Percentiles rank a stretch among this genome's conserved stretches.
These are phyloP conservation scores for Acanthornis magna DNA, from an alignment of 2,797 vertebrate species.

Conservation along the genomic window DNA sequence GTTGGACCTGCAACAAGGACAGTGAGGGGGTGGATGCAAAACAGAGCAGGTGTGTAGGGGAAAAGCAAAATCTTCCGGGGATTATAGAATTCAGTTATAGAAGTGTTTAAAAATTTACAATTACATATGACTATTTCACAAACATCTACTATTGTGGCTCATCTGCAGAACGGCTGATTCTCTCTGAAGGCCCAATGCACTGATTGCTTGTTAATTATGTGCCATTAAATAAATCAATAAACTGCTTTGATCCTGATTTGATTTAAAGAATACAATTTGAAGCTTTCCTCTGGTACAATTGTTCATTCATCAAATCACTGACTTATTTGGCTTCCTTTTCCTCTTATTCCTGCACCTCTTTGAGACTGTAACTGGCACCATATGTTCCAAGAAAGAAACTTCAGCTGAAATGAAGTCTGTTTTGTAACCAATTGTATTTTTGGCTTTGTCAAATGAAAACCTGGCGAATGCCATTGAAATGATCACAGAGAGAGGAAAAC, in stretches of 20 bases:
- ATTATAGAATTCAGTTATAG: no score
- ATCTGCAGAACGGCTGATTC: neutral
- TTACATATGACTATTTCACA: neutral
- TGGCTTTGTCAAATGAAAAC: neutral
- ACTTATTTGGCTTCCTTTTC: neutral
- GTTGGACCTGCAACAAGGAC: accelerated
- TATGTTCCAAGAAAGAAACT: neutral
- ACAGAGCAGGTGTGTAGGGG: accelerated
- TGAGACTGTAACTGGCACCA: neutral
- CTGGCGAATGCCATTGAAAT: neutral
- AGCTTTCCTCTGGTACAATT: neutral
- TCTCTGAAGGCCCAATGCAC: neutral
- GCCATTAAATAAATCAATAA: neutral
- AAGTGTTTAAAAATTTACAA: neutral
- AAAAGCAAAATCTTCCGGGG: neutral
- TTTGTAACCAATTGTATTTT: neutral
- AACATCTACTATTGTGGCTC: neutral
- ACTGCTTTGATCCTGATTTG: neutral
- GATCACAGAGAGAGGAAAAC: neutral
- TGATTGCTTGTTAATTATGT: neutral
- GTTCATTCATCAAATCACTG: neutral
- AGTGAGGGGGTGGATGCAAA: neutral
- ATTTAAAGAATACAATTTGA: neutral
- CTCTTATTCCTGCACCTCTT: neutral
- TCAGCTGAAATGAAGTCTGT: neutral